Evolutionary conservation across 2,797 vertebrate genomes (phyloP).

Genomic region (Melanotaenia pygmaea): DNA sequence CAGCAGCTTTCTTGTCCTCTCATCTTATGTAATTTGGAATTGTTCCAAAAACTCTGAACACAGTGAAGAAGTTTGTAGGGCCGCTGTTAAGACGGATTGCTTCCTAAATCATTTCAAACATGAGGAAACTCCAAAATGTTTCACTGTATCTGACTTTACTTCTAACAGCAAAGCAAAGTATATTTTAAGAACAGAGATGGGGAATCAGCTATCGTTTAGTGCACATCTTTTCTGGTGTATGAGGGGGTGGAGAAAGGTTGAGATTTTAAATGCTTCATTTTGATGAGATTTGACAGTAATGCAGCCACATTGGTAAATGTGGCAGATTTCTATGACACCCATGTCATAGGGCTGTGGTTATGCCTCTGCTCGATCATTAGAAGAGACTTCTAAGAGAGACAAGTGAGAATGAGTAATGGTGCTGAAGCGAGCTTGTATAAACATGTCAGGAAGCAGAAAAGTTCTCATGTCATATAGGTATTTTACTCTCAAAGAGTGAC

Average conservation of each 20-base stretch:
- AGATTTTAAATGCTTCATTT: slow-evolving; percentile 73
- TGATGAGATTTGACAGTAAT: slow-evolving; percentile 83
- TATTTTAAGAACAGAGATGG: slow-evolving; percentile 69
- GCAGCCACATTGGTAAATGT: slow-evolving; percentile 78
- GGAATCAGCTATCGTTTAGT: slow-evolving; percentile 72
- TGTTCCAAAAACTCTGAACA: slow-evolving; percentile 74
- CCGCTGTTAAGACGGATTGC: slow-evolving; percentile 73
- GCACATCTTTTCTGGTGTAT: slow-evolving; percentile 65
- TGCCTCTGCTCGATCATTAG: slow-evolving; percentile 79
- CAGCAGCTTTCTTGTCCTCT: slow-evolving; percentile 65
- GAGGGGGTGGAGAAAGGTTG: slow-evolving; percentile 73
- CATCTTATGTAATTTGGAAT: slow-evolving; percentile 75
- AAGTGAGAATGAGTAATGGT: slow-evolving; percentile 80
- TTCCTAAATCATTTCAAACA: slow-evolving; percentile 78
- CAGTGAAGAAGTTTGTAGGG: slow-evolving; percentile 72
- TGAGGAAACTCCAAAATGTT: slow-evolving; percentile 67
- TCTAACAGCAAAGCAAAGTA: slow-evolving; percentile 57
- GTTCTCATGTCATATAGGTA: slow-evolving; percentile 78
- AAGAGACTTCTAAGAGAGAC: slow-evolving; percentile 79
- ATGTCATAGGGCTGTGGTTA: slow-evolving; percentile 76
- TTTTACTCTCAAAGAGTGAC: slow-evolving; percentile 79
- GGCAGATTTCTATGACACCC: slow-evolving; percentile 80
- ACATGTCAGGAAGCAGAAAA: slow-evolving; percentile 79
- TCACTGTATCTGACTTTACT: slow-evolving; percentile 67
- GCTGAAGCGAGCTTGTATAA: slow-evolving; percentile 79